Percentiles rank a stretch among this genome's conserved stretches.
These are phyloP conservation scores for Burhinus oedicnemus DNA, from an alignment of 2,113 vertebrate species.

Conservation along the genomic window DNA sequence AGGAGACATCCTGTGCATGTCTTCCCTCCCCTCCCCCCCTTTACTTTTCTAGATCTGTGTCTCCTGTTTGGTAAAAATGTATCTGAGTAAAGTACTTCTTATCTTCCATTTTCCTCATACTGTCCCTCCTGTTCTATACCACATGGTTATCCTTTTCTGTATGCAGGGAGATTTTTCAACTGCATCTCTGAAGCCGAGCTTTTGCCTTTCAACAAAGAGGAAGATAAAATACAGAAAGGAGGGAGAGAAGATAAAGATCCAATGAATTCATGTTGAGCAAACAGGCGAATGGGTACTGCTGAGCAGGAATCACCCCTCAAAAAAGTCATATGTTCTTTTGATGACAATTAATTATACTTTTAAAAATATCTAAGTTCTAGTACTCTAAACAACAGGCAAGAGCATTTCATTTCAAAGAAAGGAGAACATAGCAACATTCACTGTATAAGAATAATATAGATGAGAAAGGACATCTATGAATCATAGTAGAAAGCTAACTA, in stretches of 20 bases:
- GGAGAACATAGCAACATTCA: background rate
- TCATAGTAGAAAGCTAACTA: constrained; percentile 1
- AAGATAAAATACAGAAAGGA: background rate
- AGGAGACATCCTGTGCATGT: background rate
- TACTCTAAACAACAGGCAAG: background rate
- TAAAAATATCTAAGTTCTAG: background rate
- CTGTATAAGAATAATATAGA: background rate
- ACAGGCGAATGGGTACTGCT: background rate
- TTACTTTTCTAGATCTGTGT: background rate
- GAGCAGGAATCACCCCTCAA: background rate
- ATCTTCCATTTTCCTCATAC: background rate
- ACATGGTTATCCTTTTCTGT: background rate
- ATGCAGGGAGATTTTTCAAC: background rate
- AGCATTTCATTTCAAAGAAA: background rate
- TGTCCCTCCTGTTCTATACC: background rate
- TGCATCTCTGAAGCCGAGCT: background rate
- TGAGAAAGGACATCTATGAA: constrained; percentile 23
- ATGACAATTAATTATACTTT: constrained; percentile 5
- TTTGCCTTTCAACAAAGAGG: background rate
- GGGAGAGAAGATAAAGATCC: background rate
- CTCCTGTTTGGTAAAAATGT: background rate
- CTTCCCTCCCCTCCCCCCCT: background rate
- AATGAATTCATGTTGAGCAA: background rate
- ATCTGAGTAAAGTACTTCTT: background rate
- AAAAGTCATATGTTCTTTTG: background rate